Evolutionary conservation across 2,797 vertebrate species (phyloP), one percentile per base, ranked within the genome.

Genomic region (Amblyopsis hoosieri): DNA sequence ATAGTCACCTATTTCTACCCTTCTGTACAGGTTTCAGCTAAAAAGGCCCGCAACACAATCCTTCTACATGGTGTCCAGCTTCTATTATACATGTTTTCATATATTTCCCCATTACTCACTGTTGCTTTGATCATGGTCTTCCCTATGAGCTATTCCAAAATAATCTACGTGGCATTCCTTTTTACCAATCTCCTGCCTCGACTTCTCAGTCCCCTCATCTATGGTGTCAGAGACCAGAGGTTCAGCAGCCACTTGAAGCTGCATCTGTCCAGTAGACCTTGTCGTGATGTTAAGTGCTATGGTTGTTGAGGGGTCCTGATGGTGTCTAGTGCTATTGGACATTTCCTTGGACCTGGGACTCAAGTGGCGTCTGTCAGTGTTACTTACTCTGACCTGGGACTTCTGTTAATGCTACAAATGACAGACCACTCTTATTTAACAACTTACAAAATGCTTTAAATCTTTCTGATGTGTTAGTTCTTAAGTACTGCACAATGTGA

Each of bases 151-250:
- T 37, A 71, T 14, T 71, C 60, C 59, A 69, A 53, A 1, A 66
- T 87, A 31, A 0, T 68, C 3, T 85, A 80, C 54, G 0, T 3
- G 3, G 58, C 1, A 57, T 90, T 76, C 58, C 14, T 88, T 29
- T 4, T 87, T 0, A 63, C 62, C 66, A 83, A 74, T 7, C 15
- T 91, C 3, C 10, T 89, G 2, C 89, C 85, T 1, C 73, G 85
- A n/a, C 60, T 90, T 42, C 73, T 91, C 45, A 89, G 82, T 46
- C 89, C 87, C 0, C 72, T 90, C 46, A 87, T 90, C 74, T 90
- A 91, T 10, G 86, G 89, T 5, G 13, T 80, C 52, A 57, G 87
- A 55, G 88, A 92, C 74, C 64, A 84, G 66, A 79, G 51, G n/a
- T 78, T 91, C 71, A 62, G 49, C 1, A 76, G 68, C 12, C 51